phyloP scores from a whole-genome alignment of 2,888 invertebrate species.

The Argyresthia albistria region DNA sequence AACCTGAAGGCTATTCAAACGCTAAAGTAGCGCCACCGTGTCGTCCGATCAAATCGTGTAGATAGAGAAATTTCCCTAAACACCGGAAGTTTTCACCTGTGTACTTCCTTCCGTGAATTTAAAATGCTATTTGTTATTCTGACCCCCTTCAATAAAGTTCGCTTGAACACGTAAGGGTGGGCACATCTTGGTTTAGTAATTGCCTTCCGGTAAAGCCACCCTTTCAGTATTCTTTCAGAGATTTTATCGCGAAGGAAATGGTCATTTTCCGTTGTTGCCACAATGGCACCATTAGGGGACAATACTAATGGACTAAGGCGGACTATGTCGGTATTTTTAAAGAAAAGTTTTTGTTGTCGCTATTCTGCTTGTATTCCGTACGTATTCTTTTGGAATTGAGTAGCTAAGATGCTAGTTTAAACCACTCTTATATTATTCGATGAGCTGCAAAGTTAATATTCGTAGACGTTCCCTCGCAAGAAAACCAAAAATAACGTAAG shows the following conservation, averaged over 20 bases:
- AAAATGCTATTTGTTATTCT: constrained; percentile 34
- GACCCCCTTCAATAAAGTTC: constrained; percentile 7
- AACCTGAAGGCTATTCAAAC: too few species aligned
- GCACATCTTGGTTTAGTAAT: constrained; percentile 43
- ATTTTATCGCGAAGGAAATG: constrained; percentile 70
- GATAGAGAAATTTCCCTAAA: background rate
- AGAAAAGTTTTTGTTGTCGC: constrained; percentile 1
- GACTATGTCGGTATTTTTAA: background rate
- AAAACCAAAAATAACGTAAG: too few species aligned
- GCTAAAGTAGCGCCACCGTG: background rate
- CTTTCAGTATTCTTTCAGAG: constrained; percentile 64
- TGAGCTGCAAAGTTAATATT: too few species aligned
- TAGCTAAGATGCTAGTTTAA: too few species aligned
- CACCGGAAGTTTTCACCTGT: constrained; percentile 8
- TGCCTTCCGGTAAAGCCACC: constrained; percentile 35
- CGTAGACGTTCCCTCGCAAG: too few species aligned
- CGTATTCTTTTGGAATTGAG: background rate
- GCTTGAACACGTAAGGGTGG: background rate
- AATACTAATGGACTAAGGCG: constrained; percentile 54
- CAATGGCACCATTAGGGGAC: constrained; percentile 53
- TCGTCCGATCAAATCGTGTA: background rate
- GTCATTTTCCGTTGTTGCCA: constrained; percentile 66
- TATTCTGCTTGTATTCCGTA: background rate
- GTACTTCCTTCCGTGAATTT: constrained; percentile 29
- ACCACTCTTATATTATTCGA: too few species aligned